These are phyloP conservation scores for Mylabris sibirica DNA, from an alignment of 2,888 invertebrate genomes.

Conservation along the genomic window DNA sequence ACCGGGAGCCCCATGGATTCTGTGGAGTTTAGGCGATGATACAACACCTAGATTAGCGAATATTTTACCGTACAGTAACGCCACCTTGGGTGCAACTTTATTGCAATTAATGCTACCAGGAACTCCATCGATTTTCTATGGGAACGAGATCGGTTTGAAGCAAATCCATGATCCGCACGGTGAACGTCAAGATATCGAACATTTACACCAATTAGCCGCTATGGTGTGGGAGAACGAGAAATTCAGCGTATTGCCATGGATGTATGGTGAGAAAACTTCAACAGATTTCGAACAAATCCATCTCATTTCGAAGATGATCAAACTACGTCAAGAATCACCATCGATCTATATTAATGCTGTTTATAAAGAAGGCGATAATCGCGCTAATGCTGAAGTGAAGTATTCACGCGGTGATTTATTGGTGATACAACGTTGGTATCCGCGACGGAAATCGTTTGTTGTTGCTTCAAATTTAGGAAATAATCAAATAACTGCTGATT, in stretches of 20 bases:
- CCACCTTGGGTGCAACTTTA: constrained; percentile 73
- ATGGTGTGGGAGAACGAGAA: constrained; percentile 70
- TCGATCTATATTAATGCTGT: constrained; percentile 78
- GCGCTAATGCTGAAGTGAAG: constrained; percentile 74
- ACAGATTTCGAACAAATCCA: constrained; percentile 65
- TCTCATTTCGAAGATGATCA: constrained; percentile 67
- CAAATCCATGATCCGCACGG: constrained; percentile 66
- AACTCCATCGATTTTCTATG: constrained; percentile 88
- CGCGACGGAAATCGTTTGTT: constrained; percentile 78
- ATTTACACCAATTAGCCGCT: constrained; percentile 73
- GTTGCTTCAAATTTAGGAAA: constrained; percentile 77
- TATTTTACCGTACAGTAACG: constrained; percentile 65
- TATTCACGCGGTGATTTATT: constrained; percentile 70
- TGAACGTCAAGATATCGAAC: constrained; percentile 67
- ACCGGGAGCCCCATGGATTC: constrained; percentile 75
- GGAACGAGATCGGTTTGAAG: constrained; percentile 84
- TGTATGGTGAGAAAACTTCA: constrained; percentile 65
- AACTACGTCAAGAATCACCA: constrained; percentile 70
- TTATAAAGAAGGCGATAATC: constrained; percentile 69
- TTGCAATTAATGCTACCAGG: constrained; percentile 86
- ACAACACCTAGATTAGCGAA: constrained; percentile 70
- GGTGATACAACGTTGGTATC: constrained; percentile 80
- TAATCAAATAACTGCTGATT: constrained; percentile 69
- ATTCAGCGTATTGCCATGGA: constrained; percentile 70
- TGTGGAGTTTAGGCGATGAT: constrained; percentile 78